These are phyloP conservation scores for Anoplophora glabripennis DNA, from an alignment of 1,140 invertebrate species.

Conservation along the genomic window DNA sequence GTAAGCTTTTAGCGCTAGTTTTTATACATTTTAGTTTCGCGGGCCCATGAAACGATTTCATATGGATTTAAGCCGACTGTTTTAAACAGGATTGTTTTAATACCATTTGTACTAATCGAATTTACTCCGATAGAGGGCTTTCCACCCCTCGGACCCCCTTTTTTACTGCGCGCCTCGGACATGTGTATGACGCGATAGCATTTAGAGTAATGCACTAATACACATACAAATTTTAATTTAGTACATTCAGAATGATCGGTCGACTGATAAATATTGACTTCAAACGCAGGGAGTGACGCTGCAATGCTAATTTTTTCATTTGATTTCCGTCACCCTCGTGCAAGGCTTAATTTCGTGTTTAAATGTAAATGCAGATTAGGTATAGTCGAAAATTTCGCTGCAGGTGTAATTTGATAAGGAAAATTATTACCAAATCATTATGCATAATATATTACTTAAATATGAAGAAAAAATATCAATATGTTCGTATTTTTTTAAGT, in stretches of 20 bases:
- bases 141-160: constrained; percentile 10
- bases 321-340: constrained; percentile 24
- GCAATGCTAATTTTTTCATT: constrained; percentile 38
- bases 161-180: constrained; percentile 19
- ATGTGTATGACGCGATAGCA: constrained; percentile 40
- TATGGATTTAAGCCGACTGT: constrained; percentile 31
- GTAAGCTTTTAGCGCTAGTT: not conserved
- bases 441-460: too few relatives aligned
- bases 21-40: constrained; percentile 6
- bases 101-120: constrained; percentile 47
- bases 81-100: constrained; percentile 48
- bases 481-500: too few relatives aligned
- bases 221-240: constrained; percentile 40
- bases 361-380: too few relatives aligned
- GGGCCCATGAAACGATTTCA: constrained; percentile 1
- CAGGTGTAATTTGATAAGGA: too few relatives aligned
- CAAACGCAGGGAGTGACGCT: constrained; percentile 19
- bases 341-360: not conserved
- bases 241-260: constrained; percentile 42
- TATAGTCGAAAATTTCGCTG: too few relatives aligned
- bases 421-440: too few relatives aligned
- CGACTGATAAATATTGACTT: constrained; percentile 44
- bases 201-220: constrained; percentile 37
- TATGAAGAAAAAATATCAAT: too few relatives aligned
- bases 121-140: constrained; percentile 42